Percentiles rank a stretch among this genome's conserved stretches.
phyloP scores from a whole-genome alignment of 2,797 vertebrate genomes.

The Notolabrus celidotus region DNA sequence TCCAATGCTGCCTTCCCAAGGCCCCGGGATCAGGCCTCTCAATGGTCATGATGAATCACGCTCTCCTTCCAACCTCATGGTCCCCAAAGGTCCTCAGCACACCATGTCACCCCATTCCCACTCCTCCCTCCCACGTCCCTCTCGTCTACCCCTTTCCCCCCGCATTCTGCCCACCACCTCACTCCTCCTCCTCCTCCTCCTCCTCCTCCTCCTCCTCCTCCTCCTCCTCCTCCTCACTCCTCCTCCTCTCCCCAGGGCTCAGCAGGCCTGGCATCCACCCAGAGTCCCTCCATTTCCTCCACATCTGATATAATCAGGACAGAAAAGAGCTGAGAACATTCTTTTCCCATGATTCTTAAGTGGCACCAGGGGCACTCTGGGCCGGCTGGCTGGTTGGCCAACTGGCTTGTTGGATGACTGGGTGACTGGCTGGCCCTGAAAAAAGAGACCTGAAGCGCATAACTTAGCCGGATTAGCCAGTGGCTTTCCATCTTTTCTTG shows the following conservation, averaged over 20 bases:
- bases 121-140: conserved; percentile 8
- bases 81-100: conserved; percentile 62
- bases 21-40: conserved; percentile 29
- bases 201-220: conserved; percentile 43
- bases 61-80: conserved; percentile 36
- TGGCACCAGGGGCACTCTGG: conserved; percentile 72
- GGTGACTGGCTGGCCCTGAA: conserved; percentile 37
- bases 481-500: conserved; percentile 20
- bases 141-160: conserved; percentile 25
- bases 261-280: conserved; percentile 75
- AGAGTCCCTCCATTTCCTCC: conserved; percentile 81
- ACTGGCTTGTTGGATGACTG: conserved; percentile 51
- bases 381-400: conserved; percentile 45
- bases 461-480: conserved; percentile 57
- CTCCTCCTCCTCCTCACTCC: too few relatives aligned
- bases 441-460: conserved; percentile 47
- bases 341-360: conserved; percentile 86
- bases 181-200: conserved; percentile 26
- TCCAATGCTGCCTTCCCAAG: conserved; percentile 21
- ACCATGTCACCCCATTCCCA: conserved; percentile 38
- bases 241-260: conserved; percentile 59
- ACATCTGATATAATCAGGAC: conserved; percentile 83
- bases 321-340: conserved; percentile 81
- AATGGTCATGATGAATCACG: conserved; percentile 53
- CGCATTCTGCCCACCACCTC: conserved; percentile 28